Conservation (phyloP, 2,888 invertebrate genomes). For the Branchellion lobata region DNA sequence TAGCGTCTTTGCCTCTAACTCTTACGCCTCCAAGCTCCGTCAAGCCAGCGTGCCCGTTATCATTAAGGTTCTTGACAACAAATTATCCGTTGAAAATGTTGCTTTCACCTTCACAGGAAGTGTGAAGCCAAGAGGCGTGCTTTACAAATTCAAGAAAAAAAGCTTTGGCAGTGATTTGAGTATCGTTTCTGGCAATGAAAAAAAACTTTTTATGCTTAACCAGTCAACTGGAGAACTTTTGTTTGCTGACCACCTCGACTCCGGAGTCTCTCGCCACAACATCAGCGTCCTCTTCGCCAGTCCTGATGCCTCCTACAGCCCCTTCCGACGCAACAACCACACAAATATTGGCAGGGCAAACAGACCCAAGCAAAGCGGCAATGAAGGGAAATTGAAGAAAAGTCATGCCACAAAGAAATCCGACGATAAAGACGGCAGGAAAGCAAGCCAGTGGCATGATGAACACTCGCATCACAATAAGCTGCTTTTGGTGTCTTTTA, state of each 20-base stretch:
- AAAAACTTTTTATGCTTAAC: slow-evolving; percentile 27
- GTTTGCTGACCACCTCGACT: neutral
- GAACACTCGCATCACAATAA: neutral
- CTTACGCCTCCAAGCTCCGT: neutral
- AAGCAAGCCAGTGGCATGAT: neutral
- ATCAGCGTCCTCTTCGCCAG: slow-evolving; percentile 1
- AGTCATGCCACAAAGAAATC: neutral
- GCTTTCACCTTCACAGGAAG: neutral
- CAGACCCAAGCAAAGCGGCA: neutral
- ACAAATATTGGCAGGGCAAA: neutral
- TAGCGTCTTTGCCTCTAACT: slow-evolving; percentile 30
- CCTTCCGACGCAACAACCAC: neutral
- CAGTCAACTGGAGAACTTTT: slow-evolving; percentile 4
- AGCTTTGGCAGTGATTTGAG: neutral
- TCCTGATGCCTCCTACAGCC: neutral
- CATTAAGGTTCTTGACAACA: slow-evolving; percentile 11
- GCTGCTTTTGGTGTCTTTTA: slow-evolving; percentile 8
- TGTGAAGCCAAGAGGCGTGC: slow-evolving; percentile 12
- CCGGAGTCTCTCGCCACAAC: slow-evolving; percentile 16
- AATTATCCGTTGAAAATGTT: neutral
- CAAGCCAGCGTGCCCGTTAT: neutral
- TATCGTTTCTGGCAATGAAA: slow-evolving; percentile 32
- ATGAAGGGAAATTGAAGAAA: neutral
- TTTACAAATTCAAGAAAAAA: slow-evolving; percentile 31
- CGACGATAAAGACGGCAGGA: neutral